Conservation (phyloP, 2,888 invertebrate species). For the Xylocampa areola region DNA sequence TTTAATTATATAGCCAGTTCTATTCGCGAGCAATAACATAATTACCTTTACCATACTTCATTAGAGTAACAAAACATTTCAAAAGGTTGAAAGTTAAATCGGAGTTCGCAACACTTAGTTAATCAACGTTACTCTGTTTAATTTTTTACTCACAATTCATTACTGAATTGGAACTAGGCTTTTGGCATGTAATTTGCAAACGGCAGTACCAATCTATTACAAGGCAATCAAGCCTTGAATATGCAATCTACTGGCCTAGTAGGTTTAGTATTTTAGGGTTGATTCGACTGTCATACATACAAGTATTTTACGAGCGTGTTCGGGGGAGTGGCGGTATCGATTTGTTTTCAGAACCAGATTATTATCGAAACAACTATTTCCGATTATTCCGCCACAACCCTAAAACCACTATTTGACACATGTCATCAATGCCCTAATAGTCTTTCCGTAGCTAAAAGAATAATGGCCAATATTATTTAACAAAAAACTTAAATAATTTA, state of each 20-base stretch:
- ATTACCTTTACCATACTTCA: conserved; percentile 37
- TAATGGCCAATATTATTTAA: too few species aligned
- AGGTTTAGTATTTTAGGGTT: not conserved
- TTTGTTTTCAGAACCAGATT: conserved; percentile 66
- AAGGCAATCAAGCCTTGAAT: conserved; percentile 30
- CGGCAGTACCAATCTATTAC: conserved; percentile 11
- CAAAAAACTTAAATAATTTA: too few species aligned
- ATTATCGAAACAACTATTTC: too few species aligned
- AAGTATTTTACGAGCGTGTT: too few species aligned
- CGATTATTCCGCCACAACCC: too few species aligned
- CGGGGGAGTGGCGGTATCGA: too few species aligned
- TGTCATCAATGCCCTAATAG: too few species aligned
- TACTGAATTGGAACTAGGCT: conserved; percentile 24
- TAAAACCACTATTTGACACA: too few species aligned
- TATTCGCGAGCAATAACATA: conserved; percentile 35
- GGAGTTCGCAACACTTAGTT: conserved; percentile 17
- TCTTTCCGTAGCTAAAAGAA: too few species aligned
- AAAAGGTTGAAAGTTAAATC: conserved; percentile 26
- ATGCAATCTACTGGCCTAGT: conserved; percentile 27
- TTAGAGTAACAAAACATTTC: conserved; percentile 39
- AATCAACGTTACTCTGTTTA: conserved; percentile 31
- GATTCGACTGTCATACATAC: too few species aligned
- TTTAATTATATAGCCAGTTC: conserved; percentile 25
- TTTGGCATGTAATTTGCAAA: conserved; percentile 19
- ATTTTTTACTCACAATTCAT: conserved; percentile 23